Percentiles rank a stretch among this genome's conserved stretches.
Evolutionary conservation across 2,797 vertebrate species (phyloP).

Genomic region (Acanthis flammea): DNA sequence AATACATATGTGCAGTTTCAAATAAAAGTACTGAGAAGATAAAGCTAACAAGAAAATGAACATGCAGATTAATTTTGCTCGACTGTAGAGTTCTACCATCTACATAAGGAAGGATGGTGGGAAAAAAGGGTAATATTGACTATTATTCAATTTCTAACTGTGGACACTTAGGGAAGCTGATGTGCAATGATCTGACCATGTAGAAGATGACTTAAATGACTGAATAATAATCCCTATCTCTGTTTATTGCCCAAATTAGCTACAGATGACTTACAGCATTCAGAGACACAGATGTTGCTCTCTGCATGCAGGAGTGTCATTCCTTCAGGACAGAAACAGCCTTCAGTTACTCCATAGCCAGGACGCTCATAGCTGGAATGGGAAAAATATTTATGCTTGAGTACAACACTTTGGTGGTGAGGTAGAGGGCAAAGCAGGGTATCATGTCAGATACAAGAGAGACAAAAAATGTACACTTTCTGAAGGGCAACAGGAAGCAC

Average conservation of each 20-base stretch:
- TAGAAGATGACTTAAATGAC: neutral
- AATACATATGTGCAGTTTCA: neutral
- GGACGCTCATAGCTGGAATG: conserved; percentile 12
- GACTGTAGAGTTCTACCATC: neutral
- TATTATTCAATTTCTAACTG: neutral
- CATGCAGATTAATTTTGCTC: neutral
- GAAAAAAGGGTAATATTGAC: neutral
- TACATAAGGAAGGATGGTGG: neutral
- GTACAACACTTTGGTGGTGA: neutral
- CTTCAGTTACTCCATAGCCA: conserved; percentile 65
- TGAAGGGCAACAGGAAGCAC: neutral
- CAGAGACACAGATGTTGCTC: conserved; percentile 50
- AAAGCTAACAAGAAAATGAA: neutral
- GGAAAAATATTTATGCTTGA: neutral
- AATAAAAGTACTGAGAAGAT: neutral
- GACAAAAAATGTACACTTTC: neutral
- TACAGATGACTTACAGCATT: conserved; percentile 63
- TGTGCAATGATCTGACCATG: neutral
- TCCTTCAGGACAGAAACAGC: conserved; percentile 76
- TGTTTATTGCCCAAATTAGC: neutral
- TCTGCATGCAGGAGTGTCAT: neutral
- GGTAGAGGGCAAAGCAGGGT: neutral
- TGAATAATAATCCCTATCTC: neutral
- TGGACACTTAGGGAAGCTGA: neutral
- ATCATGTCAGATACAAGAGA: neutral